Conservation (phyloP, 2,113 vertebrate species). For the Hippolais icterina region DNA sequence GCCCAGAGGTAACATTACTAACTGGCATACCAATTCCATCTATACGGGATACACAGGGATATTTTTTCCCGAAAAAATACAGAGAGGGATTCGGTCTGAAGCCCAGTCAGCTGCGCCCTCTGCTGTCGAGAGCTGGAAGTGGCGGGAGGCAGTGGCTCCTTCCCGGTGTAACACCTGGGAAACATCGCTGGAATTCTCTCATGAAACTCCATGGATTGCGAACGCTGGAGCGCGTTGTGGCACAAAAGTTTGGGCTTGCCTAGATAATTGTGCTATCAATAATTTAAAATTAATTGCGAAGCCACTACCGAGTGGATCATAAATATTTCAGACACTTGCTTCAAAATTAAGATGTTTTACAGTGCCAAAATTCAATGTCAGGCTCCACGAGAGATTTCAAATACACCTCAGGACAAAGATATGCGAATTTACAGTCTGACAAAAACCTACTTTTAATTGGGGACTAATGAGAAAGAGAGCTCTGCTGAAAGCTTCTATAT, state of each 20-base stretch:
- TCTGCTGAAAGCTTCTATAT: background rate
- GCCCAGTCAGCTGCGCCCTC: background rate
- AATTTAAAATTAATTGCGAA: background rate
- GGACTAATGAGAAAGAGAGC: background rate
- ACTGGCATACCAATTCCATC: background rate
- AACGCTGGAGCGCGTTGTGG: background rate
- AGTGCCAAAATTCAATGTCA: background rate
- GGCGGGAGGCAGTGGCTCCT: background rate
- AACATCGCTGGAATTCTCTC: background rate
- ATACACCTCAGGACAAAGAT: background rate
- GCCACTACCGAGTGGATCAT: background rate
- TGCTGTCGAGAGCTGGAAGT: background rate
- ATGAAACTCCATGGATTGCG: rapidly evolving
- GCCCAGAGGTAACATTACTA: background rate
- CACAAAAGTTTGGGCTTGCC: background rate
- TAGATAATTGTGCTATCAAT: background rate
- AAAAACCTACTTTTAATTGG: background rate
- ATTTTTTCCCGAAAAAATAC: background rate
- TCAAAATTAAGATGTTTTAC: constrained; percentile 2
- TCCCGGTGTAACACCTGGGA: rapidly evolving
- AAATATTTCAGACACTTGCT: background rate
- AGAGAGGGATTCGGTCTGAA: rapidly evolving
- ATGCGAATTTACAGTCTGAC: background rate
- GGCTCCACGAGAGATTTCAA: background rate
- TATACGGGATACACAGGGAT: background rate